These are phyloP conservation scores for Cygnus olor DNA, from an alignment of 2,797 vertebrate species.

Conservation along the genomic window DNA sequence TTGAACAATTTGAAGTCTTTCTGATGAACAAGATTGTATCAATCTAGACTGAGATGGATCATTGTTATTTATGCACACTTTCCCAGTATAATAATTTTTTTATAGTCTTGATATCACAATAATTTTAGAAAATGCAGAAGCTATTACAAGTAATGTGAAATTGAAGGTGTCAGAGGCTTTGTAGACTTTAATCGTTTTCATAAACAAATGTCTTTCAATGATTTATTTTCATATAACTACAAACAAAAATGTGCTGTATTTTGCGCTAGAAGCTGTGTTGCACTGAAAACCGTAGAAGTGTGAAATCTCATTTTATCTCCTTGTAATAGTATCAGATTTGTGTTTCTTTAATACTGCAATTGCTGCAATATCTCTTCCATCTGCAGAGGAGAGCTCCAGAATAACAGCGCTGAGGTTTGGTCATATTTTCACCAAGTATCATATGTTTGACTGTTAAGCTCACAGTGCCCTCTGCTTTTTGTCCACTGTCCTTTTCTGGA, in stretches of 20 bases:
- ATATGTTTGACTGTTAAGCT: background rate
- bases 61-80: background rate
- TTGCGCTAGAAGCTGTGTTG: background rate
- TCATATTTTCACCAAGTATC: background rate
- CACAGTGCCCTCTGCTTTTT: background rate
- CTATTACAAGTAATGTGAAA: background rate
- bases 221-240: background rate
- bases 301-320: background rate
- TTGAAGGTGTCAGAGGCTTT: background rate
- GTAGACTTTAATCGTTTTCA: background rate
- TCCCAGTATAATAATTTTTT: background rate
- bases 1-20: background rate
- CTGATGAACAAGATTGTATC: background rate
- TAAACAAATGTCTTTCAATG: background rate
- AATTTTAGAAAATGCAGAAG: background rate
- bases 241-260: background rate
- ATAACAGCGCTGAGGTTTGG: background rate
- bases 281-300: background rate
- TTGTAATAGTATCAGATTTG: background rate
- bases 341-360: background rate
- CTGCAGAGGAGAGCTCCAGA: background rate
- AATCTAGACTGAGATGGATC: background rate
- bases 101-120: background rate
- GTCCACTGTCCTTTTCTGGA: background rate
- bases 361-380: background rate